phyloP scores from a whole-genome alignment of 2,797 vertebrate genomes.

The Onychomys leucogaster region DNA sequence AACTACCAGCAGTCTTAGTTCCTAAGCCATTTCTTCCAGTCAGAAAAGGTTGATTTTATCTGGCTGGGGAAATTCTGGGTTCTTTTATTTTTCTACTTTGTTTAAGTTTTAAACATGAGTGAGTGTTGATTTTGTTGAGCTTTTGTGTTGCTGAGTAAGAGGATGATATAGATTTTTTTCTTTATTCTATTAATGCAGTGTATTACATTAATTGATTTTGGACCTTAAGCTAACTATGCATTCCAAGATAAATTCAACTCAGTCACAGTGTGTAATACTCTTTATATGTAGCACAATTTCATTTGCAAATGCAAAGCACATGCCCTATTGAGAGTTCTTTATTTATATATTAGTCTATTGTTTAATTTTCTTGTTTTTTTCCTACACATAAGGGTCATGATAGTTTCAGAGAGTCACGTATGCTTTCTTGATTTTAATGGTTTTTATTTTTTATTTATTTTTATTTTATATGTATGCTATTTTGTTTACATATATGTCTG shows the following conservation, averaged over 20 bases:
- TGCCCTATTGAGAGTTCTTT: neutral
- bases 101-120: conserved; percentile 13
- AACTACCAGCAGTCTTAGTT: neutral
- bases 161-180: neutral
- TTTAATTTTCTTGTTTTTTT: neutral
- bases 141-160: conserved; percentile 14
- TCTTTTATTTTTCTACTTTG: neutral
- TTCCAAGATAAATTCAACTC: conserved; percentile 23
- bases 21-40: neutral
- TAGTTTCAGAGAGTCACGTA: neutral
- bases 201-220: conserved; percentile 44
- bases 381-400: neutral
- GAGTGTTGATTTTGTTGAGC: neutral
- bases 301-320: neutral
- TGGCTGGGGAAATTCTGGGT: neutral
- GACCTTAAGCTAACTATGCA: neutral
- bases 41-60: neutral
- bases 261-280: neutral
- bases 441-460: neutral
- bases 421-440: neutral
- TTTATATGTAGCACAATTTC: neutral
- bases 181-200: neutral
- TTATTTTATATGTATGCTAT: neutral
- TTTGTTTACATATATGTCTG: neutral
- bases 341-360: neutral